Base-by-base conservation (phyloP, 2,797 vertebrate genomes). In the Choloepus didactylus region DNA sequence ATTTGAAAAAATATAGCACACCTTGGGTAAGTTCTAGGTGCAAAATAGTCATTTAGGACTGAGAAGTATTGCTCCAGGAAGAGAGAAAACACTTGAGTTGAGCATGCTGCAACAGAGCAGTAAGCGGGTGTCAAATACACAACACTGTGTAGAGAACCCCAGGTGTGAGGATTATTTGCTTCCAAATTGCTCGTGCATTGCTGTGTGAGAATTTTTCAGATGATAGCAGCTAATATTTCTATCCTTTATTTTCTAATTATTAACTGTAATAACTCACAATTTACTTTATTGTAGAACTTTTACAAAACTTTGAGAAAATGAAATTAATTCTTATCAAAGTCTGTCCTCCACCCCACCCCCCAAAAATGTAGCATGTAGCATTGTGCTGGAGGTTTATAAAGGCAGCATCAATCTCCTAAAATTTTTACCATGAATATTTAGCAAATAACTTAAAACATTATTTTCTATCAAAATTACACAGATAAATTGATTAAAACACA, bases 401-500 rank as follows among this genome's bases (percentile, higher is more conserved):
- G 9, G 67, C 0, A 76, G 9, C 41, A 84, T 38, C 19, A 75
- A 9, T 86, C 67, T 70, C 54, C 29, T 93, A 77, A 60, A 77
- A 25, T 1, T 62, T 41, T 89, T 86, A 86, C 51, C 38, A 72
- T 76, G 7, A 94, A 4, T 46, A 54, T 75, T 64, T 82, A 87
- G 56, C 35, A 19, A 87, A 88, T 87, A 51, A 59, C 64, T 62
- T 75, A 72, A 81, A 90, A 35, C 54, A 56, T 49, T 56, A 72
- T 87, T 90, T 90, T 80, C 31, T 89, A 67, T 64, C 3, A 81
- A 84, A 93, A 90, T 87, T 90, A 83, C 16, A 76, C 27, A 87
- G 44, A 49, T 81, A 81, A 85, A 72, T 85, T 3, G 19, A 85
- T 93, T 60, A 93, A 49, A 89, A 66, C n/a, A 41, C 11, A 86